Base-by-base conservation (phyloP, 2,888 invertebrate genomes). In the Anorthoa munda region DNA sequence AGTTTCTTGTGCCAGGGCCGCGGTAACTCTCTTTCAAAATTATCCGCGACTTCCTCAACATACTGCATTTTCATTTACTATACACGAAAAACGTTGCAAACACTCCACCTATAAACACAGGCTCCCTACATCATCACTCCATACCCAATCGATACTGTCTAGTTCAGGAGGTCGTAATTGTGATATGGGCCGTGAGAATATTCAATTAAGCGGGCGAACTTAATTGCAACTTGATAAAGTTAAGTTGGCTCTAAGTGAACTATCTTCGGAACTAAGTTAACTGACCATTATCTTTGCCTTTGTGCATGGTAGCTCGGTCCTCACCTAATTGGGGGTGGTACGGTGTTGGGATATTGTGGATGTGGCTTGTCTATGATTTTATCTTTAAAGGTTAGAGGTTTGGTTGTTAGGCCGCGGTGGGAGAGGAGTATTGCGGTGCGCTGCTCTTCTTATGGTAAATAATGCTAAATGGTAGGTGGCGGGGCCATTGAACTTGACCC, bases 281-380 rank as follows among this genome's bases (percentile, higher is more conserved):
- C 95, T 95, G 96, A 94, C 96, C 95, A 96, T 96, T 96, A 96
- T 96, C 95, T 95, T 92, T 94, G 95, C 95, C 96, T 96, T 96
- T 96, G 96, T 96, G 95, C 94, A 88, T 87, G 89, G 92, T 91
- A 90, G 94, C 93, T 90, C 91, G 90, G 91, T 90, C 88, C 93
- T 90, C 89, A 87, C 92, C 93, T 96, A 96, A 96, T 96, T 96
- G 96, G 94, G 91, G 92, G 91, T 86, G 82, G 88, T 23, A 55
- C 48, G 66, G 39, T 53, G 90, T 73, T 82, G 74, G 86, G 4
- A 71, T 86, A 70, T 50, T 85, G 80, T 89, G 91, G 94, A 94
- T 86, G 77, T 3, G 88, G 60, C 79, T 66, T 59, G 12, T 67
- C 9, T 56, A 50, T 45, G n/a, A 67, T 18, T 67, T 74, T 58